Conservation (phyloP, 30 jellyfish, hydroid and myxozoan genomes). For the Calvadosia cruxmelitensis region DNA sequence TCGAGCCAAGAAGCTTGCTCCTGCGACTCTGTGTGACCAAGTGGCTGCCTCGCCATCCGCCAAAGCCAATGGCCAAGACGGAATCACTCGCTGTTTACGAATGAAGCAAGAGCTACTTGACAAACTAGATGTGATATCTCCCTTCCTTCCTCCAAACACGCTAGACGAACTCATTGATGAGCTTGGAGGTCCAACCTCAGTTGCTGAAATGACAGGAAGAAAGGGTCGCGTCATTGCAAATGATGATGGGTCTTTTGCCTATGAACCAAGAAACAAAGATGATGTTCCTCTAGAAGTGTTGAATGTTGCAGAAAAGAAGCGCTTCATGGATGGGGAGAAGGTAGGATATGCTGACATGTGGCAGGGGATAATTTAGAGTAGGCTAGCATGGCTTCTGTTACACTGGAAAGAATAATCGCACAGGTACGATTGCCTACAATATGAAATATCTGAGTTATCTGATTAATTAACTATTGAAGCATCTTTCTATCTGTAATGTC, state of each 20-base stretch:
- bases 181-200: conserved; percentile 91
- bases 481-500: too few species aligned
- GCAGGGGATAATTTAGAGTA: too few species aligned
- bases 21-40: background rate
- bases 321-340: conserved; percentile 88
- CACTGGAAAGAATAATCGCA: too few species aligned
- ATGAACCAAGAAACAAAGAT: conserved; percentile 86
- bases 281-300: conserved; percentile 86
- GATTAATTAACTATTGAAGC: too few species aligned
- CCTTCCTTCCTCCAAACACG: conserved; percentile 88
- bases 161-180: conserved; percentile 89
- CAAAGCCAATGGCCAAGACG: background rate
- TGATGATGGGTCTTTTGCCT: conserved; percentile 66
- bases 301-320: conserved; percentile 73
- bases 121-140: conserved; percentile 59
- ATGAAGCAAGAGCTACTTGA: conserved; percentile 66
- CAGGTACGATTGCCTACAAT: too few species aligned
- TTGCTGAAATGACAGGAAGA: conserved; percentile 99
- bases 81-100: conserved; percentile 39
- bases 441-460: too few species aligned
- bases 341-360: conserved; percentile 14
- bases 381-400: too few species aligned
- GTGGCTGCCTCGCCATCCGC: background rate
- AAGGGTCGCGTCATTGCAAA: conserved; percentile 74
- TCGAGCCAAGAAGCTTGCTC: background rate